Conservation (phyloP, 2,113 vertebrate species). For the human (Homo sapiens) region GRCh38 chr17:35708501-35709000, state of each 20-base stretch:
- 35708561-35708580: background rate
- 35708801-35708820: background rate
- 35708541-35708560: slow-evolving; percentile 6
- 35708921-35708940: background rate
- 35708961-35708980: background rate
- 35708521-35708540: background rate
- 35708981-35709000: background rate
- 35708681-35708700: background rate
- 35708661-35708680: background rate
- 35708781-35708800: background rate
- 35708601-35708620: background rate
- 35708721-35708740: background rate
- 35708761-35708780: background rate
- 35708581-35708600: background rate
- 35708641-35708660: slow-evolving; percentile 41
- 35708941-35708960: background rate
- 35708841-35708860: background rate
- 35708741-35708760: background rate
- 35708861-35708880: background rate
- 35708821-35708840: background rate
- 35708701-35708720: background rate
- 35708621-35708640: background rate
- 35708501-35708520: background rate
- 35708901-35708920: background rate
- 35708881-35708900: slow-evolving; percentile 34